These are phyloP conservation scores for Chrosomus eos DNA, from an alignment of 2,797 vertebrate genomes.

Conservation along the genomic window DNA sequence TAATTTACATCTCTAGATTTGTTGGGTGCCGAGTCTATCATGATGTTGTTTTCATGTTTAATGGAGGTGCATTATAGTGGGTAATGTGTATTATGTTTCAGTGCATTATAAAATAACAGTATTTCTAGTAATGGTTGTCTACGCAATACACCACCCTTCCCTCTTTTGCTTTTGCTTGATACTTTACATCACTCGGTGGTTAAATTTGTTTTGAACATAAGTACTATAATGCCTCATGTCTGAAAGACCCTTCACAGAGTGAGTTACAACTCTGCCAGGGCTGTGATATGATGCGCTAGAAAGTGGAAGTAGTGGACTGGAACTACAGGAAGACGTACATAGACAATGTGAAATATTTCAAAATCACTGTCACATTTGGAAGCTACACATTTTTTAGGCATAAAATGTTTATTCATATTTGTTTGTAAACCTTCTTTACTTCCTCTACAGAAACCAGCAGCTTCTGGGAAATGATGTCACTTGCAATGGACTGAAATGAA, in stretches of 20 bases:
- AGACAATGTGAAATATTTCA: background rate
- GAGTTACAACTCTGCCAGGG: background rate
- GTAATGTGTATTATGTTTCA: background rate
- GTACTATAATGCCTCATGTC: constrained; percentile 3
- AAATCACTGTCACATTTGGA: background rate
- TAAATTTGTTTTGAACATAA: constrained; percentile 20
- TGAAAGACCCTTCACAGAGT: background rate
- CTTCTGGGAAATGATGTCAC: background rate
- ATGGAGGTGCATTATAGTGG: background rate
- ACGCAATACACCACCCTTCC: background rate
- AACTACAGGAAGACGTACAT: background rate
- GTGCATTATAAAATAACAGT: constrained; percentile 21
- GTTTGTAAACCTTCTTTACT: background rate
- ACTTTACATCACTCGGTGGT: constrained; percentile 24
- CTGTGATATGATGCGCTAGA: background rate
- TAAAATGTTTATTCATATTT: background rate
- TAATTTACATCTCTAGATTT: constrained; percentile 17
- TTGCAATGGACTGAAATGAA: background rate
- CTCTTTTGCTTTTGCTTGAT: constrained; percentile 7
- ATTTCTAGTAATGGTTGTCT: constrained; percentile 3
- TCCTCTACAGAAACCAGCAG: background rate
- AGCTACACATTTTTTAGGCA: background rate
- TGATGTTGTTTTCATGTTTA: background rate
- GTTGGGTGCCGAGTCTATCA: background rate
- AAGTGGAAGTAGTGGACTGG: background rate